phyloP scores from a whole-genome alignment of 2,797 vertebrate genomes.

The Taeniopygia guttata region DNA sequence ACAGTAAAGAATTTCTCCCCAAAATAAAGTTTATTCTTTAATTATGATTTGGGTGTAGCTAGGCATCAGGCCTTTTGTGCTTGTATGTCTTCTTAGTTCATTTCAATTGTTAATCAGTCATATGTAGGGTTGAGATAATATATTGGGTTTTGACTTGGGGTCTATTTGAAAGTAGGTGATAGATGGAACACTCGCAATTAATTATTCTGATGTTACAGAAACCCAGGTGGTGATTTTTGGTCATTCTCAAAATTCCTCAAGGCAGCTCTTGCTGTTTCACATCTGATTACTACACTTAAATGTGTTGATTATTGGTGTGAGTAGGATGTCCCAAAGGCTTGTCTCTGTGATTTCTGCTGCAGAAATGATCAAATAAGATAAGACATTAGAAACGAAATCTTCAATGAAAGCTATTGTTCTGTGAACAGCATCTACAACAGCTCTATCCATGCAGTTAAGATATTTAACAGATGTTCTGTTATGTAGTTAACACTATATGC shows the following conservation, averaged over 20 bases:
- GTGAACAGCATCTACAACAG: neutral
- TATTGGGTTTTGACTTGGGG: neutral
- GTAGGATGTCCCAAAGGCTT: neutral
- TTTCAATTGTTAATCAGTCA: neutral
- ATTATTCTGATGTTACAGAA: neutral
- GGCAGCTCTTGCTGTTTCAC: neutral
- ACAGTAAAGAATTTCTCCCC: neutral
- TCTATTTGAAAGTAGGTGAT: neutral
- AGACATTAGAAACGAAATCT: neutral
- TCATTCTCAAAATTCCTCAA: neutral
- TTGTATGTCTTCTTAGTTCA: neutral
- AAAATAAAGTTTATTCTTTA: neutral
- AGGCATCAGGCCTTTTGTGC: neutral
- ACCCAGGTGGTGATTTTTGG: neutral
- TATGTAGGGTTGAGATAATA: neutral
- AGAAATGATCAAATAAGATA: neutral
- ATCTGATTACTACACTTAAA: neutral
- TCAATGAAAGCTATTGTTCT: neutral
- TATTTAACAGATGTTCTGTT: neutral
- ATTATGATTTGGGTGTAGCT: neutral
- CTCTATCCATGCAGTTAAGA: neutral
- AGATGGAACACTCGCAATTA: neutral
- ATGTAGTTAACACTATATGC: neutral
- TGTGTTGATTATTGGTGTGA: neutral
- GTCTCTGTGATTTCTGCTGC: neutral